Evolutionary conservation across 1,140 invertebrate species (phyloP).

Genomic region (Drosophila nannoptera): DNA sequence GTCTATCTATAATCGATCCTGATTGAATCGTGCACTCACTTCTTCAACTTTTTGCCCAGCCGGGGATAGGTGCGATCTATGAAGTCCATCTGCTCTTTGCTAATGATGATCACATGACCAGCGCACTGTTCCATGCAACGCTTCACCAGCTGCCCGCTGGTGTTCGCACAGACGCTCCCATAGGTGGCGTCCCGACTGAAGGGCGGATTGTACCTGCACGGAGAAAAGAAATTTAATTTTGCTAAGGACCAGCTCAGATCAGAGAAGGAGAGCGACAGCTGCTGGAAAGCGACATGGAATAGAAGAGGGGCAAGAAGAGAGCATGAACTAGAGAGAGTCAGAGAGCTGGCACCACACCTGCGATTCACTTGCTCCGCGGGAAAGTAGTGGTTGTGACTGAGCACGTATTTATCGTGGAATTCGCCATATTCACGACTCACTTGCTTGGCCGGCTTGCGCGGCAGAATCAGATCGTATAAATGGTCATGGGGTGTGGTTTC

Average conservation of each 20-base stretch:
- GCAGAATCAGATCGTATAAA: conserved; percentile 55
- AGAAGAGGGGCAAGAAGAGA: too few relatives aligned
- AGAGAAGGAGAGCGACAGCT: background rate
- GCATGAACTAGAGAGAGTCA: background rate
- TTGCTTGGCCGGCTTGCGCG: conserved; percentile 46
- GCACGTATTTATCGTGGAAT: conserved; percentile 59
- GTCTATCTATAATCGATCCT: too few relatives aligned
- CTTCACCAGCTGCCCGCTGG: conserved; percentile 49
- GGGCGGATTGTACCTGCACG: conserved; percentile 46
- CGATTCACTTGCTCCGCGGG: conserved; percentile 61
- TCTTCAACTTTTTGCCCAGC: conserved; percentile 48
- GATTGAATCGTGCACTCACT: conserved; percentile 14
- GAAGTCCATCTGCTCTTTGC: conserved; percentile 62
- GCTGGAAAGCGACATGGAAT: too few relatives aligned
- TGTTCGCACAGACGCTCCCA: conserved; percentile 21
- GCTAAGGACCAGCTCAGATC: background rate
- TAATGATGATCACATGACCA: conserved; percentile 55
- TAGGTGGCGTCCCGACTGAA: conserved; percentile 34
- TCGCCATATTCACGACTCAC: conserved; percentile 52
- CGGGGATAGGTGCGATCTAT: conserved; percentile 51
- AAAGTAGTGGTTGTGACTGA: conserved; percentile 72
- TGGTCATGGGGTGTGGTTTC: background rate
- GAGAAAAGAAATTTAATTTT: background rate
- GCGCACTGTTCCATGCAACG: conserved; percentile 47
- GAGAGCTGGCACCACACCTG: conserved; percentile 28